These are phyloP conservation scores for Lasioglossum morio DNA, from an alignment of 2,888 invertebrate species.

Conservation along the genomic window DNA sequence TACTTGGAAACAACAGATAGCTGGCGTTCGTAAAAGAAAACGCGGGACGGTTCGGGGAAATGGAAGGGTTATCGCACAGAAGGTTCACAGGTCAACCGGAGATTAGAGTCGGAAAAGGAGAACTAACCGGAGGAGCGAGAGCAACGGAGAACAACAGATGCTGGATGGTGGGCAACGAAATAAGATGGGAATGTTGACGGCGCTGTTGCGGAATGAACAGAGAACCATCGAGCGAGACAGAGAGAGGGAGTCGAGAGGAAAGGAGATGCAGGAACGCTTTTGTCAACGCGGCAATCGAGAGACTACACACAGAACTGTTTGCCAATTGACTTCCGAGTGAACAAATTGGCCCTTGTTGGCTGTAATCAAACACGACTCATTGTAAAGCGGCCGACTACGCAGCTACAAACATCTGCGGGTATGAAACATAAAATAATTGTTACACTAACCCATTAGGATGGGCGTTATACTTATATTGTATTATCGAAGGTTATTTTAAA, in stretches of 20 bases:
- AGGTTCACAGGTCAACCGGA: constrained; percentile 66
- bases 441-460: neutral
- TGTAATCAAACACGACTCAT: constrained; percentile 44
- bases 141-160: neutral
- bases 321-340: constrained; percentile 66
- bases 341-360: constrained; percentile 65
- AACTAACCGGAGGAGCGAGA: neutral
- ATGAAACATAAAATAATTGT: neutral
- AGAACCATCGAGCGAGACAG: neutral
- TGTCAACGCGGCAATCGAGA: constrained; percentile 56
- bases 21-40: constrained; percentile 34
- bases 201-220: neutral
- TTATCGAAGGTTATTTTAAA: no score
- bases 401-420: constrained; percentile 11
- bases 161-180: neutral
- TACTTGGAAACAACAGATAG: constrained; percentile 55
- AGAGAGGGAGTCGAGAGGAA: neutral
- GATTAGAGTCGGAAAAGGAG: constrained; percentile 16
- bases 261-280: constrained; percentile 12
- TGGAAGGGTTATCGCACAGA: constrained; percentile 72
- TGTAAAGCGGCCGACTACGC: constrained; percentile 42
- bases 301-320: constrained; percentile 68
- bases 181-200: neutral
- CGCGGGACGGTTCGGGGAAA: constrained; percentile 49
- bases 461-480: no score